Evolutionary conservation across 2,888 invertebrate species (phyloP).

Genomic region (Heliconius charithonia): DNA sequence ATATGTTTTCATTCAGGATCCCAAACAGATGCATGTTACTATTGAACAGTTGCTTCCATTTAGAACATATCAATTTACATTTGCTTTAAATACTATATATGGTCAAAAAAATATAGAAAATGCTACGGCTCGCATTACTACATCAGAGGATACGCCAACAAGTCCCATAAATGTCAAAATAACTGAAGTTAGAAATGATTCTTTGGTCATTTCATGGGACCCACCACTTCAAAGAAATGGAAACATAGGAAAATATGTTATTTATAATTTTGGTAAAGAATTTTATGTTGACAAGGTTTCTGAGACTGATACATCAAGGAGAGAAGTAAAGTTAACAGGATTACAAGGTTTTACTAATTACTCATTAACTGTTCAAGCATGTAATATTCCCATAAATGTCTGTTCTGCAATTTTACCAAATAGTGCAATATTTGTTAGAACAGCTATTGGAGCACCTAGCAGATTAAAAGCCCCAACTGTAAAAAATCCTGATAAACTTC

Average conservation of each 20-base stretch:
- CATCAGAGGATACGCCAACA: constrained; percentile 86
- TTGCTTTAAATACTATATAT: constrained; percentile 84
- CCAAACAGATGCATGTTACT: constrained; percentile 79
- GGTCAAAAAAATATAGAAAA: constrained; percentile 72
- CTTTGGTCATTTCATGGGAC: constrained; percentile 86
- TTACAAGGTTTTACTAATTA: constrained; percentile 87
- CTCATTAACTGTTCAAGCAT: constrained; percentile 87
- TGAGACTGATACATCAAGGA: constrained; percentile 60
- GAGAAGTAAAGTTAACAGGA: constrained; percentile 59
- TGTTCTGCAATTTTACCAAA: constrained; percentile 84
- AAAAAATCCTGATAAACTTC: constrained; percentile 62
- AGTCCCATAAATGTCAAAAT: constrained; percentile 85
- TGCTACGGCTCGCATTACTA: constrained; percentile 86
- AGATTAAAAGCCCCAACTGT: constrained; percentile 64
- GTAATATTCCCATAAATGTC: constrained; percentile 82
- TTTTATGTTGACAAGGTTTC: constrained; percentile 57
- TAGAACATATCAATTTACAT: constrained; percentile 88
- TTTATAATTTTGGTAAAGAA: constrained; percentile 76
- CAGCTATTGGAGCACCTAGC: constrained; percentile 85
- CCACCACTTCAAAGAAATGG: constrained; percentile 90
- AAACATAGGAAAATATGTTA: constrained; percentile 86
- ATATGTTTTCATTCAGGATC: constrained; percentile 70
- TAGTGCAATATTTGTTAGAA: constrained; percentile 79
- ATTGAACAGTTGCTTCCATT: constrained; percentile 88
- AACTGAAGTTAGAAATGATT: constrained; percentile 84